Percentiles rank a stretch among this genome's conserved stretches.
Conservation (phyloP, 2,797 vertebrate species). For the Phrynocephalus guinanensis region DNA sequence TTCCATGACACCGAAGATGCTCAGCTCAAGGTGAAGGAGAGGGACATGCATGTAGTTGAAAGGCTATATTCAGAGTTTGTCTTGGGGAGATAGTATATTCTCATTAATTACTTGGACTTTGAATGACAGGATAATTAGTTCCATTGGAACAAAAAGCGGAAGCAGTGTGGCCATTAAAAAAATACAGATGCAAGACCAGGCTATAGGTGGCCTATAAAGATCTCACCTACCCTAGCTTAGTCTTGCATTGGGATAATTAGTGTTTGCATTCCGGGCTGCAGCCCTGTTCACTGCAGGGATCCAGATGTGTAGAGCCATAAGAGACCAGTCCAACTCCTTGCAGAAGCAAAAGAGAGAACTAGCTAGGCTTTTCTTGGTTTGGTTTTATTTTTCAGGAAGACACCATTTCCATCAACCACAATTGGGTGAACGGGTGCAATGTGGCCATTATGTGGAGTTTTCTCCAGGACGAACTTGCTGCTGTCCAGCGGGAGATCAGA, state of each 20-base stretch:
- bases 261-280: background rate
- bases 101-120: background rate
- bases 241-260: background rate
- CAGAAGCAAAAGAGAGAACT: rapidly evolving
- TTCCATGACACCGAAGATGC: background rate
- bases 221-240: too few species aligned
- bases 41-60: background rate
- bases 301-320: background rate
- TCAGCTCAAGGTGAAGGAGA: too few species aligned
- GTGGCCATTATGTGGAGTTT: conserved; percentile 93
- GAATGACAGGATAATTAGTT: background rate
- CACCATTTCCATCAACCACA: conserved; percentile 98
- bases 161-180: too few species aligned
- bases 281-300: background rate
- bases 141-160: too few species aligned
- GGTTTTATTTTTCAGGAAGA: conserved; percentile 83
- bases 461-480: conserved; percentile 89
- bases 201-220: too few species aligned
- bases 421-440: conserved; percentile 97
- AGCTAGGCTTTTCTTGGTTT: rapidly evolving
- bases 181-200: too few species aligned
- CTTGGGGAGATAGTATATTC: too few species aligned
- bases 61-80: background rate
- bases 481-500: conserved; percentile 88
- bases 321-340: rapidly evolving